Percentiles rank a stretch among this genome's conserved stretches.
Conservation (phyloP, 2,888 invertebrate genomes). For the Cremastinae sp. region DNA sequence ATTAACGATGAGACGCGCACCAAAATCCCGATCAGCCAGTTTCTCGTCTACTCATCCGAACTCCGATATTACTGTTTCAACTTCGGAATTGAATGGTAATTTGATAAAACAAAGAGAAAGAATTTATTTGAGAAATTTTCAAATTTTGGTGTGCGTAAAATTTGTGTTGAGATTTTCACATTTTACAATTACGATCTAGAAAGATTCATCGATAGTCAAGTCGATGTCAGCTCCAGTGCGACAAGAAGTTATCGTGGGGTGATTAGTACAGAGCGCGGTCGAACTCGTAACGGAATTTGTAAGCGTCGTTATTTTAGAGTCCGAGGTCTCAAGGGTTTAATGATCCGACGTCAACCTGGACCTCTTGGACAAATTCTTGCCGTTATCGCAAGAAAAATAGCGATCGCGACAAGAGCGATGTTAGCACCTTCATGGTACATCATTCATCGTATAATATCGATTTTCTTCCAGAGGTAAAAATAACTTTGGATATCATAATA, state of each 20-base stretch:
- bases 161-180: not conserved
- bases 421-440: slow-evolving; percentile 71
- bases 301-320: slow-evolving; percentile 70
- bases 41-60: slow-evolving; percentile 61
- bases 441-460: slow-evolving; percentile 67
- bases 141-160: not conserved
- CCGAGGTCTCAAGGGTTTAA: slow-evolving; percentile 63
- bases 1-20: slow-evolving; percentile 55
- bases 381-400: slow-evolving; percentile 69
- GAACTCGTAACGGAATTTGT: slow-evolving; percentile 67
- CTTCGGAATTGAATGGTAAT: slow-evolving; percentile 65
- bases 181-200: slow-evolving; percentile 23
- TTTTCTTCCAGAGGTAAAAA: slow-evolving; percentile 68
- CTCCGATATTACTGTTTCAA: slow-evolving; percentile 62
- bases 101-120: not conserved
- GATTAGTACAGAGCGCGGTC: slow-evolving; percentile 63
- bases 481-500: slow-evolving; percentile 4
- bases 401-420: slow-evolving; percentile 69
- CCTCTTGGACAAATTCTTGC: slow-evolving; percentile 71
- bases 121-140: not conserved
- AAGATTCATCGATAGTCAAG: too few relatives aligned
- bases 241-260: too few relatives aligned
- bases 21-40: slow-evolving; percentile 64
- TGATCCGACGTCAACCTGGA: slow-evolving; percentile 68
- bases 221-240: slow-evolving; percentile 65